phyloP scores from a whole-genome alignment of 2,797 vertebrate genomes.

The Chlorospingus flavigularis region DNA sequence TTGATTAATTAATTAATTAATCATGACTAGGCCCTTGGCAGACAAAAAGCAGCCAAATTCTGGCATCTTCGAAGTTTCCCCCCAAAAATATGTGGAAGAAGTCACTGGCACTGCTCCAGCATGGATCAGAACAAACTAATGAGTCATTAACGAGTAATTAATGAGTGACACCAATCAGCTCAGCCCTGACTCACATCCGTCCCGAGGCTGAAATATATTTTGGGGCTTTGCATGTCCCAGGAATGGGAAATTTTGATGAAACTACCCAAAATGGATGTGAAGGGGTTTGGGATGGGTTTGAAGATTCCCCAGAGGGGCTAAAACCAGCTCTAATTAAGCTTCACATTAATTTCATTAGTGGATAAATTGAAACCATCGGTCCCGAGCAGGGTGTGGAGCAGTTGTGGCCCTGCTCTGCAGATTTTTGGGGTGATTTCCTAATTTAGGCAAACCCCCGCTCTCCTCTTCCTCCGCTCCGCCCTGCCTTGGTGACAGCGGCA shows the following conservation, averaged over 20 bases:
- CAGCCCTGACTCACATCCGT: not conserved
- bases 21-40: too few relatives aligned
- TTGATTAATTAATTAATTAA: not conserved
- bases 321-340: not conserved
- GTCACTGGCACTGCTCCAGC: rapidly evolving
- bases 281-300: not conserved
- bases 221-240: rapidly evolving
- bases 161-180: not conserved
- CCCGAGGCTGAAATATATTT: not conserved
- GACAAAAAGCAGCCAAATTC: not conserved
- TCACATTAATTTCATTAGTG: rapidly evolving
- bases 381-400: rapidly evolving
- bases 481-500: not conserved
- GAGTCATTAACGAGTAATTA: not conserved
- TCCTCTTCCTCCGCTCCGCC: not conserved
- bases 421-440: not conserved
- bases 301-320: rapidly evolving
- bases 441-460: not conserved
- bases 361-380: rapidly evolving
- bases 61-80: not conserved
- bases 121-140: not conserved
- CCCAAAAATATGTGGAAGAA: not conserved
- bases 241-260: not conserved
- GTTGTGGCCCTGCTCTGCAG: not conserved
- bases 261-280: not conserved